Base-by-base conservation (phyloP, 2,888 invertebrate species). In the Pedicia rivosa region DNA sequence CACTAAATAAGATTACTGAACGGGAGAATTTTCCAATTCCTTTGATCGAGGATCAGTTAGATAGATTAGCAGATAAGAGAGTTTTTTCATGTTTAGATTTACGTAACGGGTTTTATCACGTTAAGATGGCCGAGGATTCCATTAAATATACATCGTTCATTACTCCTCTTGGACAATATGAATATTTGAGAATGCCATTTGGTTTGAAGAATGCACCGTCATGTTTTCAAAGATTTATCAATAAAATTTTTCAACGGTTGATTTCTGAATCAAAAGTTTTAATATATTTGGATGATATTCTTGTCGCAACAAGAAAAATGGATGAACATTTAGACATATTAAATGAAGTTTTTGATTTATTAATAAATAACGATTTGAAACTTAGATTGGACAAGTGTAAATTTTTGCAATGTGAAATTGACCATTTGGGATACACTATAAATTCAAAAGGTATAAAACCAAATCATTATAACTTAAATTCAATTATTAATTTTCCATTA, bases 121-220 rank as follows among this genome's bases (percentile, higher is more conserved):
- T 47, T 6, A 19, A 17, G 5, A 35, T 48, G 27, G 37, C 40
- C 4, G 35, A 38, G n/a, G 41, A 44, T 8, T 46, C 46, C 5
- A 40, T 45, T 8, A 39, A 41, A 20, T 46, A 39, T 33, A 46
- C 46, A 3, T 38, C 42, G 3, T 47, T 48, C 29, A 42, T 48
- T 2, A 45, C 46, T 7, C 47, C 45, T 3, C 29, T 44, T 12
- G 49, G 50, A 5, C 48, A 48, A 31, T 49, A 39, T 28, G 48
- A 50, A 40, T 50, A 39, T 28, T 5, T 40, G 5, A 41, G 40
- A 14, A 46, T 50, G 46, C 48, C 50, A 2, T 50, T 50, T 37
- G 49, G 50, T 4, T 36, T 50, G 10, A 37, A 34, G 12, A 47
- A 47, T 29, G 41, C 44, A n/a, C 46, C 48, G 7, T 35, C 45